Percentiles rank a stretch among this genome's conserved stretches.
These are phyloP conservation scores for Drosophila nigrodunni DNA, from an alignment of 1,140 invertebrate species.

Conservation along the genomic window DNA sequence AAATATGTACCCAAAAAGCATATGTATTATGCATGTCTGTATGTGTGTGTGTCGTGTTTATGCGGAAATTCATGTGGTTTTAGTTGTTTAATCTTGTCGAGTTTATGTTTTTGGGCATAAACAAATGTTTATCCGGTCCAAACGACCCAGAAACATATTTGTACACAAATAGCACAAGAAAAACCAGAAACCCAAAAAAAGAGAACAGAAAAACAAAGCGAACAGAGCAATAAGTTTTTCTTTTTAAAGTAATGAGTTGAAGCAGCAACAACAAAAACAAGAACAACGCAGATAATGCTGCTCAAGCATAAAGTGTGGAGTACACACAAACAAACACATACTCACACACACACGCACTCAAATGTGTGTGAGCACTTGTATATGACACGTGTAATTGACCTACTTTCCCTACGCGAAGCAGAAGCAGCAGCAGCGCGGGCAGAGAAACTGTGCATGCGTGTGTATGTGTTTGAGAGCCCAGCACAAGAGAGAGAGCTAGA, in stretches of 20 bases:
- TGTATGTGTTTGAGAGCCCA: not conserved
- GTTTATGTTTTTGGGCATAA: slow-evolving; percentile 34
- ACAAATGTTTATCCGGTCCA: slow-evolving; percentile 42
- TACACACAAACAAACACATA: slow-evolving; percentile 5
- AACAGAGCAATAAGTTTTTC: slow-evolving; percentile 8
- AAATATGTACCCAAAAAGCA: not conserved
- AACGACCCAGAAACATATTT: slow-evolving; percentile 50
- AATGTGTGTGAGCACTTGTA: slow-evolving; percentile 24
- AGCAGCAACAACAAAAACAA: slow-evolving; percentile 8
- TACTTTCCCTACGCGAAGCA: slow-evolving; percentile 77
- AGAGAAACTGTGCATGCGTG: not conserved
- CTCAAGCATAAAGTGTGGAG: slow-evolving; percentile 32
- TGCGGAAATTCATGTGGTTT: not conserved
- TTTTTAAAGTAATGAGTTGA: slow-evolving; percentile 32
- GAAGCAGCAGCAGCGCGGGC: not conserved
- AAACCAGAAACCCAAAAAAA: slow-evolving; percentile 12
- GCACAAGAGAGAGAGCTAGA: not conserved
- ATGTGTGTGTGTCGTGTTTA: not conserved
- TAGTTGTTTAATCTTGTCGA: slow-evolving; percentile 28
- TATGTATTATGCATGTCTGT: slow-evolving; percentile 18
- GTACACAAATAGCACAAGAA: slow-evolving; percentile 17
- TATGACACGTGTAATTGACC: slow-evolving; percentile 81
- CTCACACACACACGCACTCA: slow-evolving; percentile 14
- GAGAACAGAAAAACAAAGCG: not conserved
- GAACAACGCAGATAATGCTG: slow-evolving; percentile 2